Conservation (phyloP, 2,797 vertebrate species). For the Phaenicophaeus curvirostris region DNA sequence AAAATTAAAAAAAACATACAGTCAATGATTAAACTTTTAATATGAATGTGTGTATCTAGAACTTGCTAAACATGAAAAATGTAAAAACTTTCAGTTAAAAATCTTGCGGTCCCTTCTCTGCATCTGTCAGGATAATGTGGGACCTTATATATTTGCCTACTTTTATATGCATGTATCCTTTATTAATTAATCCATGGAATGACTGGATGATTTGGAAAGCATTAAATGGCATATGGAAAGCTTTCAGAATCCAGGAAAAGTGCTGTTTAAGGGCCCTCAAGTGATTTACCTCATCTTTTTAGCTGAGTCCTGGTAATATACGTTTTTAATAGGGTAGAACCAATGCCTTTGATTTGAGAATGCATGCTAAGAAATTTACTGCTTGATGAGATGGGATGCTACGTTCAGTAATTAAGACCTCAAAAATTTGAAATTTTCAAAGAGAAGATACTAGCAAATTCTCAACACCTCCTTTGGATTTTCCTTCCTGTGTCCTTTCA, state of each 20-base stretch:
- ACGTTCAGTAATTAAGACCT: not conserved
- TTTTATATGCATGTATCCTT: not conserved
- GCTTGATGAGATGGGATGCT: not conserved
- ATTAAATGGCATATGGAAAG: not conserved
- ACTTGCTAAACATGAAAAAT: not conserved
- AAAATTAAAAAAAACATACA: not conserved
- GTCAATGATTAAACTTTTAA: not conserved
- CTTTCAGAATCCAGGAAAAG: not conserved
- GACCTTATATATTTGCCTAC: not conserved
- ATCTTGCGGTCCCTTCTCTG: not conserved
- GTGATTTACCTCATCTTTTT: not conserved
- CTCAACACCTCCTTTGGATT: not conserved
- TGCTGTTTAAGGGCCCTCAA: not conserved
- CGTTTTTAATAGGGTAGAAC: not conserved
- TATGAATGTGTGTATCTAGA: not conserved
- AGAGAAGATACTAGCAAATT: not conserved
- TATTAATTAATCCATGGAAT: not conserved
- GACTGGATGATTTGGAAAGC: not conserved
- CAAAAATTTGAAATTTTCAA: not conserved
- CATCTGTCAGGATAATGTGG: not conserved
- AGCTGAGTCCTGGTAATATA: not conserved
- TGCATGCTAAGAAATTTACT: not conserved
- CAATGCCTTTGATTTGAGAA: not conserved
- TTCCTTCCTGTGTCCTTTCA: not conserved
- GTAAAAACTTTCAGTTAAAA: not conserved